These are phyloP conservation scores for Arion vulgaris DNA, from an alignment of 1,140 invertebrate genomes.

Conservation along the genomic window DNA sequence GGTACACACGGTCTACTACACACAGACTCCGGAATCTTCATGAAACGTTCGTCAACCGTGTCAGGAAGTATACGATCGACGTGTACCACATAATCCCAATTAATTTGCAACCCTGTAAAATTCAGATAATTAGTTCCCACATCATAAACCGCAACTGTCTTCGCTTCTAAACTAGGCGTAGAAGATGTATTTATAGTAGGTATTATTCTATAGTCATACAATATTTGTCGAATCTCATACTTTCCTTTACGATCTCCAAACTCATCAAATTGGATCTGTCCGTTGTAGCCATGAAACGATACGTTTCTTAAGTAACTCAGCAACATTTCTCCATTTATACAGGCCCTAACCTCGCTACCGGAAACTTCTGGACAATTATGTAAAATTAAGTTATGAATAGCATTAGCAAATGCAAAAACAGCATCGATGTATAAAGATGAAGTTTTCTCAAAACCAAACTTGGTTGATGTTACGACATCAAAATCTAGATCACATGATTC, in stretches of 20 bases:
- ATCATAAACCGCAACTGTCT: conserved; percentile 1
- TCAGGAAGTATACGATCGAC: not conserved
- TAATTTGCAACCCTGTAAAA: not conserved
- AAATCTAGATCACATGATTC: not conserved
- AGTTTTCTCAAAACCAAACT: not conserved
- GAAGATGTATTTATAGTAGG: not conserved
- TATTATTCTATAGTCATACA: not conserved
- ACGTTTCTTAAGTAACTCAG: conserved; percentile 19
- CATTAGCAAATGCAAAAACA: conserved; percentile 21
- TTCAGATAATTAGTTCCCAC: not conserved
- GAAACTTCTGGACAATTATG: not conserved
- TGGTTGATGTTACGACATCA: not conserved
- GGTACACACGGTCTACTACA: conserved; percentile 48
- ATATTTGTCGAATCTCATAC: conserved; percentile 5
- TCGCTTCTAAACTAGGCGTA: not conserved
- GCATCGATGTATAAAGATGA: conserved; percentile 14
- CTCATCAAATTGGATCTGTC: conserved; percentile 15
- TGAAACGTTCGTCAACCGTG: not conserved
- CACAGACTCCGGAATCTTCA: conserved; percentile 43
- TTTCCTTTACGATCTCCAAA: conserved; percentile 21
- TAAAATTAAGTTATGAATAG: conserved; percentile 1
- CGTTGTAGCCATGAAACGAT: conserved; percentile 11
- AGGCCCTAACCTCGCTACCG: not conserved
- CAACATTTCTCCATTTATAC: conserved; percentile 2
- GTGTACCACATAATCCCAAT: not conserved